Evolutionary conservation across 2,888 invertebrate species (phyloP).

Genomic region (Apamea crenata): DNA sequence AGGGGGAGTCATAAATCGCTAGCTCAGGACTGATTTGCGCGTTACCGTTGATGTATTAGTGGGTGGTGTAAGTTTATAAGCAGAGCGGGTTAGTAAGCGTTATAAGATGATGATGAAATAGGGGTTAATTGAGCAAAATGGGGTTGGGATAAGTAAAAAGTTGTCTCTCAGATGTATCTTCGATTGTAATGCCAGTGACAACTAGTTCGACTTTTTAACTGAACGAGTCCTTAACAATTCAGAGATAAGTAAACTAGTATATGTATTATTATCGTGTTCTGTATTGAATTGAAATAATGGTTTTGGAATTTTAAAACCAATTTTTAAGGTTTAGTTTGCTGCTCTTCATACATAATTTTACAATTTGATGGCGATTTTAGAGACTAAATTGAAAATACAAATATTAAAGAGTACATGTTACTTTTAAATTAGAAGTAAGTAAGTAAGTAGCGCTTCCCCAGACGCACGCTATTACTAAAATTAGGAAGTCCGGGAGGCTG

Average conservation of each 20-base stretch:
- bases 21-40: conserved; percentile 76
- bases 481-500: no score
- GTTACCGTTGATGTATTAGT: conserved; percentile 72
- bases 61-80: conserved; percentile 36
- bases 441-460: neutral
- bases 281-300: neutral
- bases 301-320: neutral
- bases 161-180: neutral
- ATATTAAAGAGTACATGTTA: neutral
- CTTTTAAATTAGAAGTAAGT: neutral
- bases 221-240: neutral
- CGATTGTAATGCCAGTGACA: no score
- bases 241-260: neutral
- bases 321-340: neutral
- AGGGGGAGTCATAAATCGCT: conserved; percentile 76
- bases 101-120: neutral
- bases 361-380: neutral
- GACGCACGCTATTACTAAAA: neutral
- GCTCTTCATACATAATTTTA: neutral
- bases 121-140: no score
- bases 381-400: neutral
- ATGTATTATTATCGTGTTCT: neutral
- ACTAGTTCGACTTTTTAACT: neutral
- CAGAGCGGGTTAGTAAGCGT: conserved; percentile 6
- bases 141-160: neutral